Evolutionary conservation across 1,140 invertebrate genomes (phyloP).

Genomic region (Pogonomyrmex californicus): DNA sequence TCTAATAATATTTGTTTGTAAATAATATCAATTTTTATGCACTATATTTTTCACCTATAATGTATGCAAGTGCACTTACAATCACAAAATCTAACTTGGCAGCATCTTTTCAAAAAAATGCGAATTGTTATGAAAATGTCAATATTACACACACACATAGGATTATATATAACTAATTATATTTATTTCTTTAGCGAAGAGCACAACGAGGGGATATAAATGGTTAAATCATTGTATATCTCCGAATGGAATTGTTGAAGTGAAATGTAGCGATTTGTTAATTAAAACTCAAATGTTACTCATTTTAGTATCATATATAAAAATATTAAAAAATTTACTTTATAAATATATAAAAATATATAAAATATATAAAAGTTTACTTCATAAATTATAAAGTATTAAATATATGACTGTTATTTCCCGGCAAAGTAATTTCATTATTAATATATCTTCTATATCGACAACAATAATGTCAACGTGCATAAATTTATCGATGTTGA

Average conservation of each 20-base stretch:
- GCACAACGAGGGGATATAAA: slow-evolving; percentile 68
- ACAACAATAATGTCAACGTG: background rate
- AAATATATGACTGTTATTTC: slow-evolving; percentile 23
- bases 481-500: slow-evolving; percentile 22
- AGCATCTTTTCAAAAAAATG: slow-evolving; percentile 20
- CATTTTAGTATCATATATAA: slow-evolving; percentile 15
- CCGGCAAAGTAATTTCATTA: background rate
- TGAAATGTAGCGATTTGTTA: slow-evolving; percentile 43
- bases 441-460: slow-evolving; percentile 8
- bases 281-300: slow-evolving; percentile 35
- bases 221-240: slow-evolving; percentile 63
- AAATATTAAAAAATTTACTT: background rate
- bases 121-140: slow-evolving; percentile 23
- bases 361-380: background rate
- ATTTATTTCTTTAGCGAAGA: slow-evolving; percentile 79
- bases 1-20: slow-evolving; percentile 36
- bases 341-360: background rate
- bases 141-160: slow-evolving; percentile 36
- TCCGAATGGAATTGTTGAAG: slow-evolving; percentile 64
- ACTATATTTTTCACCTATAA: slow-evolving; percentile 45
- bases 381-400: slow-evolving; percentile 12
- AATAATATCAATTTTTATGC: slow-evolving; percentile 52
- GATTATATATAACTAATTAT: slow-evolving; percentile 66
- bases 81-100: slow-evolving; percentile 41
- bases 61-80: slow-evolving; percentile 67